A percentile compares a stretch with the other conserved stretches of the same genome.
These are phyloP conservation scores for Heliconius charithonia DNA, from an alignment of 2,888 invertebrate species.

Conservation along the genomic window DNA sequence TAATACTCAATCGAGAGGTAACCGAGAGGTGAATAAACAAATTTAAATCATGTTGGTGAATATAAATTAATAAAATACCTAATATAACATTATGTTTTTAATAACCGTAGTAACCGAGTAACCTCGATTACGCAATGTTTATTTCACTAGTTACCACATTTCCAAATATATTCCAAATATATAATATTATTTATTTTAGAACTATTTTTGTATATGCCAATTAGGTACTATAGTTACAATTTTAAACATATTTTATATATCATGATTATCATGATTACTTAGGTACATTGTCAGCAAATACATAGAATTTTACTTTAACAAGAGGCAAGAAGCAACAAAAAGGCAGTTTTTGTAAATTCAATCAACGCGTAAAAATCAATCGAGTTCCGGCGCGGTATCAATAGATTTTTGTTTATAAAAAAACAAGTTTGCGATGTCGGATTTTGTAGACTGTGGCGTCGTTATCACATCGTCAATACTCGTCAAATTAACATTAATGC, in stretches of 20 bases:
- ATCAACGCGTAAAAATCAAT: slow-evolving; percentile 17
- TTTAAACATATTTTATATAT: not conserved
- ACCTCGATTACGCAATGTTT: no score
- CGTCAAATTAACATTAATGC: slow-evolving; percentile 78
- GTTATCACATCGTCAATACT: slow-evolving; percentile 63
- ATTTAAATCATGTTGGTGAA: no score
- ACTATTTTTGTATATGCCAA: not conserved
- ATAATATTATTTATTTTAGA: not conserved
- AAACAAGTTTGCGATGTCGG: slow-evolving; percentile 48
- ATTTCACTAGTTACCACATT: no score
- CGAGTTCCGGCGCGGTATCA: slow-evolving; percentile 20
- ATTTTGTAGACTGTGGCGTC: slow-evolving; percentile 51
- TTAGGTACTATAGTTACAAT: not conserved
- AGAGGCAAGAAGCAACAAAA: slow-evolving; percentile 6
- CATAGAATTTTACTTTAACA: not conserved
- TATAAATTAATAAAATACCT: no score
- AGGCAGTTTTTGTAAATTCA: slow-evolving; percentile 22
- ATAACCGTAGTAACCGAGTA: no score
- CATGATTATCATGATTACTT: not conserved
- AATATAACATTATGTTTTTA: no score
- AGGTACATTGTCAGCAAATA: not conserved
- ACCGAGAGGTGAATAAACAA: no score
- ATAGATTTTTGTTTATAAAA: slow-evolving; percentile 46
- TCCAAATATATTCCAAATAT: no score
- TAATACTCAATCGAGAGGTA: no score